A percentile compares a stretch with the other conserved stretches of the same genome.
These are phyloP conservation scores for Phasianus colchicus DNA, from an alignment of 2,113 vertebrate species.

Conservation along the genomic window DNA sequence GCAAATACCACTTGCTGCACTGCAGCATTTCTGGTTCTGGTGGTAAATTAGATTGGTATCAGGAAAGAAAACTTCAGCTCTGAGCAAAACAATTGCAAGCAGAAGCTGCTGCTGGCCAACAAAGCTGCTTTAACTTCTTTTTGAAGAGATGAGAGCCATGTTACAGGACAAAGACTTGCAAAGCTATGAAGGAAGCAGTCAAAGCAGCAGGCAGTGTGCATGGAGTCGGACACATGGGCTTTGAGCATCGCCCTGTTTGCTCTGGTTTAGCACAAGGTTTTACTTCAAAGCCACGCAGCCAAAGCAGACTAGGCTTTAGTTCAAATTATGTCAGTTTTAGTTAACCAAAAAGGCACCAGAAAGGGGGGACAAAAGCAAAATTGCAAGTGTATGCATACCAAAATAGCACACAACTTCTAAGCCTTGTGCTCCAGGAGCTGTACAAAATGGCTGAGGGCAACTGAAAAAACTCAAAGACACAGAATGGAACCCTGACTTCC, in stretches of 20 bases:
- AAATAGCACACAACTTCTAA: background rate
- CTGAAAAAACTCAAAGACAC: background rate
- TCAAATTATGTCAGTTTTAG: background rate
- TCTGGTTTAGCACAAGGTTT: background rate
- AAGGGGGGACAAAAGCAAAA: background rate
- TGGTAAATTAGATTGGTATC: background rate
- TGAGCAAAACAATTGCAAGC: background rate
- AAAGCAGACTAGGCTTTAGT: background rate
- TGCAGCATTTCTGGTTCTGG: background rate
- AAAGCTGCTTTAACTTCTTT: background rate
- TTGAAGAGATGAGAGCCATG: background rate
- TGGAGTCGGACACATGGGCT: background rate
- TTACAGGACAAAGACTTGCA: background rate
- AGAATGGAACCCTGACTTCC: background rate
- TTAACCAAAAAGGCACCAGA: background rate
- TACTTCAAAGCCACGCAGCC: background rate
- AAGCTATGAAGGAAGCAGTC: background rate
- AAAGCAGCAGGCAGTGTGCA: background rate
- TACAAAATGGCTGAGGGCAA: background rate
- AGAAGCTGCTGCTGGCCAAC: background rate
- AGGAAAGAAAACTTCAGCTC: background rate
- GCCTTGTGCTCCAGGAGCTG: background rate
- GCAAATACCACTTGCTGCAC: background rate
- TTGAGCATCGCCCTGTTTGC: rapidly evolving
- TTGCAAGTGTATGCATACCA: background rate